Evolutionary conservation across 2,888 invertebrate genomes (phyloP).

Genomic region (Drosophila koepferae): DNA sequence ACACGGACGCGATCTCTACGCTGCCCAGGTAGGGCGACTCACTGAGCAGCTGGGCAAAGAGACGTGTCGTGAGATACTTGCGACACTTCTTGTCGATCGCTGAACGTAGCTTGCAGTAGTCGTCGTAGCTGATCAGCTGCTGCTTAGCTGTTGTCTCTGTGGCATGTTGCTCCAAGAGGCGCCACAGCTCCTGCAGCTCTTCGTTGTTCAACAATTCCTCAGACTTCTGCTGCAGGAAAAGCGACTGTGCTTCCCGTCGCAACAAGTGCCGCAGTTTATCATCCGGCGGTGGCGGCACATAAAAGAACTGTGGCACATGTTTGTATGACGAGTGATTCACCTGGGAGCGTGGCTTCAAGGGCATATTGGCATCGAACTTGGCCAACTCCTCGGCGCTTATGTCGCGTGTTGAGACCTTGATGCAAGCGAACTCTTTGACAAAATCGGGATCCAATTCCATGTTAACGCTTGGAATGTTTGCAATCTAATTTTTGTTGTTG

Average conservation of each 20-base stretch:
- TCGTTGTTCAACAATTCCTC: constrained; percentile 93
- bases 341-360: constrained; percentile 31
- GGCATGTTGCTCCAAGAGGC: constrained; percentile 91
- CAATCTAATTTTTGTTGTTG: background rate
- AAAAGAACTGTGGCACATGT: constrained; percentile 91
- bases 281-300: constrained; percentile 91
- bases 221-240: constrained; percentile 94
- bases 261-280: constrained; percentile 92
- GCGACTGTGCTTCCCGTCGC: constrained; percentile 94
- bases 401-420: constrained; percentile 55
- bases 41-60: constrained; percentile 95
- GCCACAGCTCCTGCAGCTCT: constrained; percentile 94
- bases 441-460: constrained; percentile 82
- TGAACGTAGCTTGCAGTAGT: constrained; percentile 92
- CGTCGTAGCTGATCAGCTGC: constrained; percentile 93
- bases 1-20: constrained; percentile 94
- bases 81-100: constrained; percentile 91
- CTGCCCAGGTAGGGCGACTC: constrained; percentile 92
- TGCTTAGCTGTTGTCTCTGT: constrained; percentile 91
- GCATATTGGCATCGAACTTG: constrained; percentile 49
- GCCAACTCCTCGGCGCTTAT: constrained; percentile 63
- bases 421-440: constrained; percentile 70
- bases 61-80: constrained; percentile 92
- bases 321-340: constrained; percentile 83
- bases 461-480: constrained; percentile 7